These are phyloP conservation scores for Trichomycterus rosablanca DNA, from an alignment of 2,113 vertebrate genomes.

Conservation along the genomic window DNA sequence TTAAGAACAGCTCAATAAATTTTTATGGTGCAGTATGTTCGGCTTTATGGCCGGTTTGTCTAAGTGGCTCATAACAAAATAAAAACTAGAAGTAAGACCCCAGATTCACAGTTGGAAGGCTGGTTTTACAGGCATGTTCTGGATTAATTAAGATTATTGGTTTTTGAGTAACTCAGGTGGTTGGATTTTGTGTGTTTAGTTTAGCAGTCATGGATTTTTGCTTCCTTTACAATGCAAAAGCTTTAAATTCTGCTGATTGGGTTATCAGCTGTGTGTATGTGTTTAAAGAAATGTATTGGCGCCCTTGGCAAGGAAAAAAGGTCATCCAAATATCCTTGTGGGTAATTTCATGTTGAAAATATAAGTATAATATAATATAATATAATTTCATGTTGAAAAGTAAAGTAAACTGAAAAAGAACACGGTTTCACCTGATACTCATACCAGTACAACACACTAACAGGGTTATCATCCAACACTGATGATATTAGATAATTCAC, in stretches of 20 bases:
- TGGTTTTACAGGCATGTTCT: conserved; percentile 52
- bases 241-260: conserved; percentile 17
- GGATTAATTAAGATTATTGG: conserved; percentile 45
- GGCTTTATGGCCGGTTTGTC: conserved; percentile 19
- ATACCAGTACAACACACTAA: too few relatives aligned
- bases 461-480: too few relatives aligned
- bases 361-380: too few relatives aligned
- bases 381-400: too few relatives aligned
- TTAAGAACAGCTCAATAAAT: conserved; percentile 27
- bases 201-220: conserved; percentile 44
- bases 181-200: conserved; percentile 13
- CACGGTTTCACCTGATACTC: too few relatives aligned
- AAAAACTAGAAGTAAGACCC: conserved; percentile 26
- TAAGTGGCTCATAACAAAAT: conserved; percentile 16
- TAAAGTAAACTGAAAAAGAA: too few relatives aligned
- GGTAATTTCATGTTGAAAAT: too few relatives aligned
- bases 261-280: conserved; percentile 19
- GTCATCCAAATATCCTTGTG: too few relatives aligned
- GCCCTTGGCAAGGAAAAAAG: too few relatives aligned
- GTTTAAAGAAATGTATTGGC: neutral
- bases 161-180: conserved; percentile 35
- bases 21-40: conserved; percentile 23
- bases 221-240: conserved; percentile 58
- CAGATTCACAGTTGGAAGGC: conserved; percentile 40
- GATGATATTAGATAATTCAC: too few relatives aligned